Evolutionary conservation across 92 coral and sea anemone species (phyloP).

Genomic region (Umimayanthus kanabou): DNA sequence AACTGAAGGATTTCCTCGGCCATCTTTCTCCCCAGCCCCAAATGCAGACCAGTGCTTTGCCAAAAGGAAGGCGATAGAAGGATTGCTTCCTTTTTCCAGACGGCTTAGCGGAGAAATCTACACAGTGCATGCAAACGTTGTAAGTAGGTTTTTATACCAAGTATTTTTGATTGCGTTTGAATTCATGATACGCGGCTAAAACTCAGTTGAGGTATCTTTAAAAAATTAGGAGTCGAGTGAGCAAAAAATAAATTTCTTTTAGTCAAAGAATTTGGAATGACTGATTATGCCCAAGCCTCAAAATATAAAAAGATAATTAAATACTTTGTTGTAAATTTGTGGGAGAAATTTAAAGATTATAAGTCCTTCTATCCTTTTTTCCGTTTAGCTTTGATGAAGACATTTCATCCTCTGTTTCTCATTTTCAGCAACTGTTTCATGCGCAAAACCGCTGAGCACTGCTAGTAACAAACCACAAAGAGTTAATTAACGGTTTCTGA

Average conservation of each 20-base stretch:
- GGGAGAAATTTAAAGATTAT: neutral
- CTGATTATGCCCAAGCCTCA: neutral
- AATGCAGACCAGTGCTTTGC: neutral
- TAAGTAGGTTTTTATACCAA: neutral
- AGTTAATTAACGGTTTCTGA: neutral
- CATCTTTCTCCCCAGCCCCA: neutral
- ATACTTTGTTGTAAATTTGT: neutral
- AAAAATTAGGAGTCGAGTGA: neutral
- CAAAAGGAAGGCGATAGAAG: neutral
- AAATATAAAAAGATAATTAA: neutral
- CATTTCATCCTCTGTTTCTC: neutral
- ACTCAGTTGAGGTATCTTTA: neutral
- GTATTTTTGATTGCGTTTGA: too few relatives aligned
- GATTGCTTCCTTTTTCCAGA: conserved; percentile 14
- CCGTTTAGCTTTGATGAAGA: neutral
- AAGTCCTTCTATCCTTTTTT: neutral
- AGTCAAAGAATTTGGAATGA: too few relatives aligned
- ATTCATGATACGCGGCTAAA: neutral
- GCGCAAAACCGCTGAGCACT: conserved; percentile 9
- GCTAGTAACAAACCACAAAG: neutral
- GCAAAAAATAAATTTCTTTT: too few relatives aligned
- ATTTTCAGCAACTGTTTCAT: neutral
- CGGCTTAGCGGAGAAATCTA: conserved; percentile 9
- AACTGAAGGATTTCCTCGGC: conserved; percentile 1
- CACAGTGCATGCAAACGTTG: conserved; percentile 1